A percentile compares a stretch with the other conserved stretches of the same genome.
These are phyloP conservation scores for Nasonovia ribisnigri DNA, from an alignment of 2,888 invertebrate genomes.

Conservation along the genomic window DNA sequence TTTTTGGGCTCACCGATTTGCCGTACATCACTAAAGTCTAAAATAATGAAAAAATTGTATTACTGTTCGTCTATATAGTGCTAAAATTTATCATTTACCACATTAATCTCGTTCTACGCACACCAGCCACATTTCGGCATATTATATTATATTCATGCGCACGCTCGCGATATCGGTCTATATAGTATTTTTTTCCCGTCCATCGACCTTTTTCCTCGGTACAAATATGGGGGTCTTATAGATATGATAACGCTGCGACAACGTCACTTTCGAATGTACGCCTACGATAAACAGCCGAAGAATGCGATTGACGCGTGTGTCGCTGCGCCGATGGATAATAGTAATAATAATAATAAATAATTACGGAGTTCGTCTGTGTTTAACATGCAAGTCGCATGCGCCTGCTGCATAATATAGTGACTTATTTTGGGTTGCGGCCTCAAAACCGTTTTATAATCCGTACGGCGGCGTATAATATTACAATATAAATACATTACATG, in stretches of 20 bases:
- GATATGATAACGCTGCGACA: not conserved
- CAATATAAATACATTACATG: not conserved
- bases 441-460: not conserved
- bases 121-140: not conserved
- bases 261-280: conserved; percentile 18
- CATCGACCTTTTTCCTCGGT: not conserved
- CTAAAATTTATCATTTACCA: not conserved
- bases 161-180: not conserved
- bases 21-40: not conserved
- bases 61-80: not conserved
- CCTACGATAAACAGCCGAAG: conserved; percentile 9
- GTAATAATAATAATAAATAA: not conserved
- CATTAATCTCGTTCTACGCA: not conserved
- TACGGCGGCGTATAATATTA: not conserved
- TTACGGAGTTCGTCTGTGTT: not conserved
- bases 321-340: not conserved
- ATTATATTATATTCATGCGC: not conserved
- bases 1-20: not conserved
- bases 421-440: not conserved
- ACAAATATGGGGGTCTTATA: not conserved
- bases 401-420: not conserved
- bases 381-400: conserved; percentile 17
- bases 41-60: not conserved
- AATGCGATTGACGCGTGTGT: conserved; percentile 3
- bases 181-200: not conserved